Base-by-base conservation (phyloP, 2,113 vertebrate genomes). In the Petrocephalus microphthalmus region DNA sequence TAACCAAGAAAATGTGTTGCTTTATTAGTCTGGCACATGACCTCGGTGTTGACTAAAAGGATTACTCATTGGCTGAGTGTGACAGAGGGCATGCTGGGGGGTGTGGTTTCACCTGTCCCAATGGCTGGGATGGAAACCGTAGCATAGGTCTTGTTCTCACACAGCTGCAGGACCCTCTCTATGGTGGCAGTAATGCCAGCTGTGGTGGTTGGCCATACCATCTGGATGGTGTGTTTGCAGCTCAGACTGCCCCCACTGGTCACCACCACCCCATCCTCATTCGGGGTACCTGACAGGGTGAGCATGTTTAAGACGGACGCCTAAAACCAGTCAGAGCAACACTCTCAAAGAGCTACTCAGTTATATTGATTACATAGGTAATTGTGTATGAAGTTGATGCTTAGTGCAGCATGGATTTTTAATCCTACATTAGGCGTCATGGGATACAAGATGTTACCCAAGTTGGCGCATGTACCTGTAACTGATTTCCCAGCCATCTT, bases 201-300 rank as follows among this genome's bases (percentile, higher is more conserved):
- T 83, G 87, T 51, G n/a, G 8, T 88, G 5, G 2, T 90, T 1
- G 91, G 91, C 6, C 93, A 93, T 78, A 93, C 92, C 89, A 92
- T 93, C 13, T 94, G 93, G 81, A 92, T 90, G 33, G 94, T 94
- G 85, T 90, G 88, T 74, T 91, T 91, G 64, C 93, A 94, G 7
- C 57, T 86, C 45, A 94, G 92, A 0, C 85, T 90, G 11, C 93
- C 93, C 22, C 90, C 90, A 10, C 90, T 57, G 0, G 93, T 94
- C 33, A 92, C 81, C 10, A 92, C 91, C 20, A 93, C 93, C 19
- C 84, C 91, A 17, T 91, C 90, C 37, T 19, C 13, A 17, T 90
- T 90, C 88, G 90, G 90, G 83, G 87, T 22, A 84, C 91, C 93
- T 94, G 81, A 25, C 74, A 74, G 89, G 19, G 45, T 49, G 64